Evolutionary conservation across 1,140 invertebrate genomes (phyloP).

Genomic region (Leptinotarsa defecta): DNA sequence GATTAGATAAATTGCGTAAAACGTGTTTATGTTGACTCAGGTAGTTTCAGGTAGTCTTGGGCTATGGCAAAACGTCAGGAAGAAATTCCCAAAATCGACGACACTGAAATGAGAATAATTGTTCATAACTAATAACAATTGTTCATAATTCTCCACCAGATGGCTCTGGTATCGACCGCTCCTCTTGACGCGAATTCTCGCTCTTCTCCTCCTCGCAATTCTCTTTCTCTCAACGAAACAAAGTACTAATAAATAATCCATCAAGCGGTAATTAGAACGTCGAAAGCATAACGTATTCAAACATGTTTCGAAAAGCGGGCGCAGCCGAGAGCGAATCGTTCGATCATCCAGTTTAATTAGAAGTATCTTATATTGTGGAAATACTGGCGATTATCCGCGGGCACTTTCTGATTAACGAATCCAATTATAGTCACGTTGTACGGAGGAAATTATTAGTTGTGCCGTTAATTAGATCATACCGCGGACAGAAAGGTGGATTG

Average conservation of each 20-base stretch:
- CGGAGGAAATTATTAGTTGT: slow-evolving; percentile 58
- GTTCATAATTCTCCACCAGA: no score
- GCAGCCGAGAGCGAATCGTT: slow-evolving; percentile 24
- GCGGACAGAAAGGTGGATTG: slow-evolving; percentile 46
- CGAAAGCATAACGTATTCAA: slow-evolving; percentile 23
- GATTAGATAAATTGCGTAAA: no score
- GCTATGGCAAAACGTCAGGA: no score
- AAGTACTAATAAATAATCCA: slow-evolving; percentile 25
- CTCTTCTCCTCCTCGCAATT: background rate
- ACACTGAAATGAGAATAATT: no score
- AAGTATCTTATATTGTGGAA: slow-evolving; percentile 56
- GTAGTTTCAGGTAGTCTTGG: no score
- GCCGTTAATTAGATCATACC: slow-evolving; percentile 58
- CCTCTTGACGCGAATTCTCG: background rate
- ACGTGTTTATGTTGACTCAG: no score
- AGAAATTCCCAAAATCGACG: no score
- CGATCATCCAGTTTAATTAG: slow-evolving; percentile 55
- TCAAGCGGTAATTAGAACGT: slow-evolving; percentile 26
- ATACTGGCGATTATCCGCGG: slow-evolving; percentile 53
- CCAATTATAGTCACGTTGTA: slow-evolving; percentile 59
- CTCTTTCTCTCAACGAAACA: slow-evolving; percentile 8
- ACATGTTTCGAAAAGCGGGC: background rate
- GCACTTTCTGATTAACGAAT: slow-evolving; percentile 58
- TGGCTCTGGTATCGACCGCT: background rate
- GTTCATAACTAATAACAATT: no score